Percentiles rank a stretch among this genome's conserved stretches.
Evolutionary conservation across 2,888 invertebrate genomes (phyloP).

Genomic region (Drosophila mulleri): DNA sequence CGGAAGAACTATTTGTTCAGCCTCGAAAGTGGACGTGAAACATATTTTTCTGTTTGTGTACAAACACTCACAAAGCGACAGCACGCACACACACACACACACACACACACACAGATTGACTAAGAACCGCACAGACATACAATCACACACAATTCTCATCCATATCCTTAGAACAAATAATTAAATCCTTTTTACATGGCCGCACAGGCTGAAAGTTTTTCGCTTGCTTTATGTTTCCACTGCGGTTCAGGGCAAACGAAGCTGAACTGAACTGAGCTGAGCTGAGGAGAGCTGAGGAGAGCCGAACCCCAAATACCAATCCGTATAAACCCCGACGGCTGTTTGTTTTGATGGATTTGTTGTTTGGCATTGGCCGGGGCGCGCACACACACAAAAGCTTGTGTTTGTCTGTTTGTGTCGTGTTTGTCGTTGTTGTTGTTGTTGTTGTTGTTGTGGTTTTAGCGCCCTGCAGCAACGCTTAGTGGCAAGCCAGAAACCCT

Average conservation of each 20-base stretch:
- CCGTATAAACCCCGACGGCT: conserved; percentile 65
- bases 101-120: conserved; percentile 23
- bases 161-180: conserved; percentile 82
- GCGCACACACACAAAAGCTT: conserved; percentile 74
- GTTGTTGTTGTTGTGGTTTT: conserved; percentile 50
- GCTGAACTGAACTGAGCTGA: not conserved
- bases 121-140: not conserved
- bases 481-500: conserved; percentile 8
- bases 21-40: conserved; percentile 72
- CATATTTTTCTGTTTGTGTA: conserved; percentile 69
- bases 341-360: conserved; percentile 83
- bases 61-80: conserved; percentile 58
- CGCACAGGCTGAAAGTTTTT: conserved; percentile 69
- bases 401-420: conserved; percentile 79
- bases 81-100: conserved; percentile 42
- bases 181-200: conserved; percentile 84
- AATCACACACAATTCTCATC: conserved; percentile 17
- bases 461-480: conserved; percentile 55
- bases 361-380: conserved; percentile 54
- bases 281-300: too few relatives aligned
- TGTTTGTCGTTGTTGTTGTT: conserved; percentile 56
- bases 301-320: conserved; percentile 31
- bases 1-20: conserved; percentile 41
- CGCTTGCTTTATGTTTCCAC: conserved; percentile 38
- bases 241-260: conserved; percentile 35